These are phyloP conservation scores for Brachyistius frenatus DNA, from an alignment of 2,113 vertebrate species.

Conservation along the genomic window DNA sequence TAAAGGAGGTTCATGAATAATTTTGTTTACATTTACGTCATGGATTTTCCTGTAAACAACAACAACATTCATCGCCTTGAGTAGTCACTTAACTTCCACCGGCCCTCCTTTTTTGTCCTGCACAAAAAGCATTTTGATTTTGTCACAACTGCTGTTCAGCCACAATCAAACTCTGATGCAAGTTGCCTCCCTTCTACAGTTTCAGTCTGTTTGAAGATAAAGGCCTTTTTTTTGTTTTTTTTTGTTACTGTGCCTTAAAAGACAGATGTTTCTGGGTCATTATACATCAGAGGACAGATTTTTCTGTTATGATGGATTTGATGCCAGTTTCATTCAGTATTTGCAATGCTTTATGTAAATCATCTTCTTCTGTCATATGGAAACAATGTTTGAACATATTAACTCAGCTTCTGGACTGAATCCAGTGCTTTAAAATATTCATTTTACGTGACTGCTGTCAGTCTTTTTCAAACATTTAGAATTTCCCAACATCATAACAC, in stretches of 20 bases:
- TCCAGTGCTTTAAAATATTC: slow-evolving; percentile 16
- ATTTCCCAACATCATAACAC: slow-evolving; percentile 1
- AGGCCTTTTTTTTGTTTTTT: slow-evolving; percentile 2
- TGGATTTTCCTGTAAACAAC: background rate
- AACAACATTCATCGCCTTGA: background rate
- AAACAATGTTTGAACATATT: slow-evolving; percentile 15
- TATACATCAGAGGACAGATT: slow-evolving; percentile 31
- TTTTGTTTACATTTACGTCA: background rate
- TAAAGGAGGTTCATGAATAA: background rate
- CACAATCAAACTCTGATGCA: too few relatives aligned
- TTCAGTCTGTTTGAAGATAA: slow-evolving; percentile 7
- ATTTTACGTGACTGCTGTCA: slow-evolving; percentile 31
- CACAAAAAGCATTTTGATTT: too few relatives aligned
- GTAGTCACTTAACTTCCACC: background rate
- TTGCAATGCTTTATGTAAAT: slow-evolving; percentile 11
- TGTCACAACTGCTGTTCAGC: too few relatives aligned
- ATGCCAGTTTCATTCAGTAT: slow-evolving; percentile 5
- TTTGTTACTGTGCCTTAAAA: background rate
- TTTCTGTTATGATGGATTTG: slow-evolving; percentile 29
- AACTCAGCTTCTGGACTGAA: background rate
- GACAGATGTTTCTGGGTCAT: slow-evolving; percentile 39
- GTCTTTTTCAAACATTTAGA: background rate
- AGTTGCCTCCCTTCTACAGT: background rate
- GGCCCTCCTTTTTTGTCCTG: background rate
- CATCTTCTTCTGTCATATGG: background rate